phyloP scores from a whole-genome alignment of 2,797 vertebrate genomes.

The Malacoraja senta region DNA sequence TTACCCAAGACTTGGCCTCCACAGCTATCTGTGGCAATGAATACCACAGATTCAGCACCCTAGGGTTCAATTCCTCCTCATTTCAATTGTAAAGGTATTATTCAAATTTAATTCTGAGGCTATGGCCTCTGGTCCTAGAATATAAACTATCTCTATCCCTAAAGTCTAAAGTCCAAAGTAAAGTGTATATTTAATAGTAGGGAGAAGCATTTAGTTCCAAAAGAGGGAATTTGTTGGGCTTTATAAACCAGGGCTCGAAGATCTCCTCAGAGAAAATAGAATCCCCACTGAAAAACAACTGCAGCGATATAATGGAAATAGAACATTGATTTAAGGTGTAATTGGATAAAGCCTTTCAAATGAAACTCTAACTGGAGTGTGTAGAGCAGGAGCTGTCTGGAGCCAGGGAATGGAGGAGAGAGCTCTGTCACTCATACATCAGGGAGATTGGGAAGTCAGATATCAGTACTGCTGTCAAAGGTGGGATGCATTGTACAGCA shows the following conservation, averaged over 20 bases:
- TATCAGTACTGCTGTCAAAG: constrained; percentile 48
- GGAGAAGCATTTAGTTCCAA: constrained; percentile 40
- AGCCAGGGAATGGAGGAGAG: constrained; percentile 42
- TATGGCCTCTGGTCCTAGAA: too few relatives aligned
- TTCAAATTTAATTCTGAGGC: too few relatives aligned
- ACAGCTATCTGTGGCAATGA: too few relatives aligned
- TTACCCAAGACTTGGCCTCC: too few relatives aligned
- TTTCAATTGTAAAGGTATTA: too few relatives aligned
- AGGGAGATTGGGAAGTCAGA: constrained; percentile 41
- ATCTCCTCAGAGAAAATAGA: constrained; percentile 42
- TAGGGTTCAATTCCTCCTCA: too few relatives aligned
- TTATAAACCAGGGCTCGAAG: constrained; percentile 1
- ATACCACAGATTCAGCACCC: too few relatives aligned
- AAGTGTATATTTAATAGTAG: constrained; percentile 29
- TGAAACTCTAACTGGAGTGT: constrained; percentile 38
- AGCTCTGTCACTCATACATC: constrained; percentile 40
- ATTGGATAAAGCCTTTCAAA: constrained; percentile 45
- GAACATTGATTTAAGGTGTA: constrained; percentile 48
- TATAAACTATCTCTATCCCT: too few relatives aligned
- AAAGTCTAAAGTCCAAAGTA: too few relatives aligned
- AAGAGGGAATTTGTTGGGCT: not conserved
- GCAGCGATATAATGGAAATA: constrained; percentile 46
- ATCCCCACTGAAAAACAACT: constrained; percentile 43
- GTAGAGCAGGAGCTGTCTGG: constrained; percentile 37
- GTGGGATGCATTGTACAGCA: not conserved